Evolutionary conservation across 2,797 vertebrate genomes (phyloP), one percentile per base, ranked within the genome.

Genomic region (Amphiprion clarkii): DNA sequence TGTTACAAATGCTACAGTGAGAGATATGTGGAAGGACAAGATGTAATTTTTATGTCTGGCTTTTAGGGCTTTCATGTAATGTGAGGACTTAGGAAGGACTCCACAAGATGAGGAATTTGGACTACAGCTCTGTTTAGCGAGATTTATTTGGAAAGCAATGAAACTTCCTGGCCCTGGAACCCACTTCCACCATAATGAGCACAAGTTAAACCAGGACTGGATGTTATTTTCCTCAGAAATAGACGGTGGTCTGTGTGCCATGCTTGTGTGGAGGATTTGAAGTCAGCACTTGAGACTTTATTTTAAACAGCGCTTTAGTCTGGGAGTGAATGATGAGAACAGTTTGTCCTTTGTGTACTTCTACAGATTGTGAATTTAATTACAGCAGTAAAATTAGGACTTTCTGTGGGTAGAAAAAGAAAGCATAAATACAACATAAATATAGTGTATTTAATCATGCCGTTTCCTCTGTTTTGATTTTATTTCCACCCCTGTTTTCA

Each of bases 131-230:
- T 92, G 82, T 91, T 94, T 90, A 91, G 87, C 57, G 8, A 91
- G 92, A 92, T 95, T 95, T 94, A 95, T 95, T 95, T 95, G 94
- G 93, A 94, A 94, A 94, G 90, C 87, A 91, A 93, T 91, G 89
- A 93, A 93, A 92, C 91, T 92, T 93, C 88, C 89, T 92, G 89
- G 84, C 90, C 79, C 79, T 79, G 83, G 86, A 95, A 93, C 90
- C 92, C 93, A 92, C 94, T 94, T 95, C 94, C 94, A 94, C 89
- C 83, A 89, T 93, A 95, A 93, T 93, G 92, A 94, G 88, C 67
- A 89, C 79, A 79, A 88, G 93, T 90, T 90, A 92, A 91, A 92
- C 88, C 89, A 87, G 87, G 78, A 79, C 88, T 93, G 89, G 88
- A 92, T 94, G 91, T 93, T 94, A 85, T 92, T 94, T 88, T 85